Evolutionary conservation across 92 coral and sea anemone genomes (phyloP).

Genomic region (Porites rus): DNA sequence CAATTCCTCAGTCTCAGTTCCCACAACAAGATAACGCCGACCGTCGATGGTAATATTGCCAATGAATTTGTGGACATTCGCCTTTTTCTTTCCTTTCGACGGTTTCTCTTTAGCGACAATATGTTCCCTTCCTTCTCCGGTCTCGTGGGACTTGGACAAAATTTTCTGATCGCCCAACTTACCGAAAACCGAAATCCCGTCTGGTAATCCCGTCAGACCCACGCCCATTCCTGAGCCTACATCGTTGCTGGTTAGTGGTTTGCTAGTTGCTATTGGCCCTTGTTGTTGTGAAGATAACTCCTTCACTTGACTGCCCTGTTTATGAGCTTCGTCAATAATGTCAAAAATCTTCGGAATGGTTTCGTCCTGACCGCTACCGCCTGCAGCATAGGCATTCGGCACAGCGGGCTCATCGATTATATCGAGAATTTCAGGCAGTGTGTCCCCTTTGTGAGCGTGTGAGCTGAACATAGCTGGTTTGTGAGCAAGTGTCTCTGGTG

Average conservation of each 20-base stretch:
- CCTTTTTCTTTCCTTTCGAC: constrained; percentile 22
- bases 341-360: constrained; percentile 96
- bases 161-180: constrained; percentile 79
- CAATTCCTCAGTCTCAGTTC: constrained; percentile 92
- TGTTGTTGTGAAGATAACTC: constrained; percentile 59
- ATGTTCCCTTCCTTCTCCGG: constrained; percentile 56
- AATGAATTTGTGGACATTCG: constrained; percentile 79
- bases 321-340: constrained; percentile 93
- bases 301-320: constrained; percentile 50
- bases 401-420: constrained; percentile 82
- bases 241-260: constrained; percentile 87
- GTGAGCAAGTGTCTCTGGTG: constrained; percentile 35
- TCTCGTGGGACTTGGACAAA: constrained; percentile 46
- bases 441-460: constrained; percentile 30
- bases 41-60: constrained; percentile 99
- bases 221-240: constrained; percentile 98
- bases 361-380: constrained; percentile 69
- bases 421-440: constrained; percentile 84
- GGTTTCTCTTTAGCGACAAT: constrained; percentile 51
- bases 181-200: constrained; percentile 91
- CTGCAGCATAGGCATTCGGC: constrained; percentile 44
- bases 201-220: constrained; percentile 83
- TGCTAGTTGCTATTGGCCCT: constrained; percentile 99
- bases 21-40: constrained; percentile 85
- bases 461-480: constrained; percentile 14